These are phyloP conservation scores for Aplocera efformata DNA, from an alignment of 2,888 invertebrate species.

Conservation along the genomic window DNA sequence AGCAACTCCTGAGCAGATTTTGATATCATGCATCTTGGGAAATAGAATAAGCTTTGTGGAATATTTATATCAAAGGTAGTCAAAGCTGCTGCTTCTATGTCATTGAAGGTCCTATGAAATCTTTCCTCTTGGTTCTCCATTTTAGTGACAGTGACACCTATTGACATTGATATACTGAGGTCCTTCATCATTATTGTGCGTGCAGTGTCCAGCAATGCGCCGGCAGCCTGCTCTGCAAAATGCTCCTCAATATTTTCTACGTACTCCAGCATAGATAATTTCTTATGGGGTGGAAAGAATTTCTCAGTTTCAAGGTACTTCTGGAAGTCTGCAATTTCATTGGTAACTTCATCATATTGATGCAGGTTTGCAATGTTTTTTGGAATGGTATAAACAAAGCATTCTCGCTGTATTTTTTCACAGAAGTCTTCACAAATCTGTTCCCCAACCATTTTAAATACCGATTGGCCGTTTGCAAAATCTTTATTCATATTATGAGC, in stretches of 20 bases:
- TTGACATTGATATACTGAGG: slow-evolving; percentile 85
- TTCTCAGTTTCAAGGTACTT: slow-evolving; percentile 79
- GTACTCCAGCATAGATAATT: slow-evolving; percentile 82
- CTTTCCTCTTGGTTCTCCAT: too few relatives aligned
- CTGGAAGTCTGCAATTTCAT: slow-evolving; percentile 84
- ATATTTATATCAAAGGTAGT: slow-evolving; percentile 62
- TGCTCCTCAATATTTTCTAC: slow-evolving; percentile 86
- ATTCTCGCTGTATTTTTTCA: slow-evolving; percentile 84
- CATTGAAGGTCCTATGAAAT: slow-evolving; percentile 16
- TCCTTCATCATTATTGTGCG: slow-evolving; percentile 88
- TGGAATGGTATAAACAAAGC: slow-evolving; percentile 88
- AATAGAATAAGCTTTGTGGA: slow-evolving; percentile 67
- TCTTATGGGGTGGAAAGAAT: slow-evolving; percentile 78
- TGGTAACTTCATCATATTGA: slow-evolving; percentile 82
- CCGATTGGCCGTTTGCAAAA: slow-evolving; percentile 57
- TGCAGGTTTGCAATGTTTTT: slow-evolving; percentile 86
- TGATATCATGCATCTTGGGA: slow-evolving; percentile 81
- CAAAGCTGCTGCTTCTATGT: slow-evolving; percentile 54
- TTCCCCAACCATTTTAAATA: slow-evolving; percentile 79
- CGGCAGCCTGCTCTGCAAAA: slow-evolving; percentile 88
- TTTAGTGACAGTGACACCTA: slow-evolving; percentile 70
- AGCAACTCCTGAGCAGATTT: slow-evolving; percentile 83
- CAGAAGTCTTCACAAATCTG: slow-evolving; percentile 81
- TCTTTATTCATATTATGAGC: slow-evolving; percentile 75
- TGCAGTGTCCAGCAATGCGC: slow-evolving; percentile 85